A percentile compares a stretch with the other conserved stretches of the same genome.
Evolutionary conservation across 2,888 invertebrate genomes (phyloP).

Genomic region (Lasiommata megera): DNA sequence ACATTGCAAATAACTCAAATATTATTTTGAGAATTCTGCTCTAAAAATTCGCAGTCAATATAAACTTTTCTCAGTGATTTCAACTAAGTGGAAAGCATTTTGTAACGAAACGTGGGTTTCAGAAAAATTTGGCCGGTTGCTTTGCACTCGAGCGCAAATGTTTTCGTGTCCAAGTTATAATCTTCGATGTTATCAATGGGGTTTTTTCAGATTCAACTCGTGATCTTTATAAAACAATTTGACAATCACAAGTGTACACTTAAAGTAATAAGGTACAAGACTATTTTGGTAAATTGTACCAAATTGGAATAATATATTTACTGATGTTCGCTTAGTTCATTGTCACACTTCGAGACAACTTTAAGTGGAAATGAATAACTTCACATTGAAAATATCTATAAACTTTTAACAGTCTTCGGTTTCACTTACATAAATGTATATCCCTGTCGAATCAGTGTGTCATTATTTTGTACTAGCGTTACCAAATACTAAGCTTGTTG

Average conservation of each 20-base stretch:
- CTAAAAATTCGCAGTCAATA: too few species aligned
- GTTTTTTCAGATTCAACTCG: conserved; percentile 10
- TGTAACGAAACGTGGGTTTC: too few species aligned
- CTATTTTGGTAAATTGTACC: conserved; percentile 61
- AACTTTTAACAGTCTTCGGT: conserved; percentile 77
- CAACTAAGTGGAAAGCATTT: too few species aligned
- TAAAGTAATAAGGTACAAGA: conserved; percentile 63
- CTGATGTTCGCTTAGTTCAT: conserved; percentile 59
- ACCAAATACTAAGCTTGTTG: conserved; percentile 57
- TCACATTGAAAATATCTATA: conserved; percentile 69
- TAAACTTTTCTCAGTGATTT: too few species aligned
- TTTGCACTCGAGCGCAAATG: too few species aligned
- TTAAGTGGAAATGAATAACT: conserved; percentile 48
- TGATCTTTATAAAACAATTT: conserved; percentile 18
- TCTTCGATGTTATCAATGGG: conserved; percentile 12
- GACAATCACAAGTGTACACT: conserved; percentile 33
- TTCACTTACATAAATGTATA: conserved; percentile 73
- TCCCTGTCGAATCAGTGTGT: conserved; percentile 74
- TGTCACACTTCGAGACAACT: conserved; percentile 48
- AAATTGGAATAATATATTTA: conserved; percentile 63
- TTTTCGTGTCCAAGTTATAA: background rate
- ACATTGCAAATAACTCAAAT: too few species aligned
- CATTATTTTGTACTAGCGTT: conserved; percentile 71
- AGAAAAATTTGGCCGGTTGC: too few species aligned
- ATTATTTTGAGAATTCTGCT: too few species aligned